Percentiles rank a stretch among this genome's conserved stretches.
phyloP scores from a whole-genome alignment of 2,797 vertebrate genomes.

The Diglossa cyanea region DNA sequence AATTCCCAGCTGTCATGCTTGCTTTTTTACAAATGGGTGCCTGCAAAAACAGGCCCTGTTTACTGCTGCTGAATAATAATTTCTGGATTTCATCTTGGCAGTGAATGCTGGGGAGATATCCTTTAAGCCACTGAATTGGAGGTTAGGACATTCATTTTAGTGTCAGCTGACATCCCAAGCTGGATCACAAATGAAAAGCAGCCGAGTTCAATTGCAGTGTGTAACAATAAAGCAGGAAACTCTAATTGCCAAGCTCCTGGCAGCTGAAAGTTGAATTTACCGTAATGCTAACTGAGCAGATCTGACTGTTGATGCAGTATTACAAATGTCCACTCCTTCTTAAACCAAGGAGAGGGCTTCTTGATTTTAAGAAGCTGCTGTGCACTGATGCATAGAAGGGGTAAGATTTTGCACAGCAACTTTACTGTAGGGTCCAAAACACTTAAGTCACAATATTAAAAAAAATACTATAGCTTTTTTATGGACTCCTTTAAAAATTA shows the following conservation, averaged over 20 bases:
- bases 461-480: background rate
- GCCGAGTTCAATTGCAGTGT: background rate
- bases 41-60: conserved; percentile 36
- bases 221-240: conserved; percentile 57
- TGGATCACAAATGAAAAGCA: conserved; percentile 51
- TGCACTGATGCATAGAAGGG: background rate
- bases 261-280: conserved; percentile 37
- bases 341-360: background rate
- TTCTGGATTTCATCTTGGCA: conserved; percentile 49
- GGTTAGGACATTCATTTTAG: conserved; percentile 33
- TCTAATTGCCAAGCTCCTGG: conserved; percentile 35
- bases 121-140: conserved; percentile 18
- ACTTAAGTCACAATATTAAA: background rate
- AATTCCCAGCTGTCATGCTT: background rate
- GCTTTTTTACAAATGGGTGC: background rate
- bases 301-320: background rate
- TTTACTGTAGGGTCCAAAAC: background rate
- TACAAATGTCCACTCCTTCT: background rate
- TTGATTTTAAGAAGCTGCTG: background rate
- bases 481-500: background rate
- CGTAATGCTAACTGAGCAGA: conserved; percentile 49
- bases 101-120: background rate
- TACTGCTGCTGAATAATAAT: conserved; percentile 25
- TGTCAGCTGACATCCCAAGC: conserved; percentile 44
- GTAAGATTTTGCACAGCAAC: background rate